These are phyloP conservation scores for Stictocephala bisonia DNA, from an alignment of 2,888 invertebrate species.

Conservation along the genomic window DNA sequence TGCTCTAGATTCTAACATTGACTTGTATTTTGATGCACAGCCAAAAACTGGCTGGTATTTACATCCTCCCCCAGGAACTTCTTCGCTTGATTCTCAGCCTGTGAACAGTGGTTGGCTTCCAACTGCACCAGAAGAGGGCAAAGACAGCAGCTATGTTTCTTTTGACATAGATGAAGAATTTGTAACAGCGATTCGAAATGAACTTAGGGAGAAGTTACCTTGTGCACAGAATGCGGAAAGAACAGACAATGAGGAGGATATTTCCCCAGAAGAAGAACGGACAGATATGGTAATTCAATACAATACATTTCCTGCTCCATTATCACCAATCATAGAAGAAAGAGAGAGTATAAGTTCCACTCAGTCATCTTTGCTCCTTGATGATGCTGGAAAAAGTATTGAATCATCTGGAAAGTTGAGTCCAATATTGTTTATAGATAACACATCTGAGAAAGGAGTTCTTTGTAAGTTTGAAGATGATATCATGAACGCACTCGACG, in stretches of 20 bases:
- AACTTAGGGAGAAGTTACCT: constrained; percentile 76
- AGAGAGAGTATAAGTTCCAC: constrained; percentile 63
- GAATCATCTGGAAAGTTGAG: constrained; percentile 52
- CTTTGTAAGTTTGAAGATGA: constrained; percentile 53
- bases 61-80: constrained; percentile 53
- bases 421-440: constrained; percentile 57
- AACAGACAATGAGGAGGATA: constrained; percentile 59
- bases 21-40: constrained; percentile 30
- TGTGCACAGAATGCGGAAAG: constrained; percentile 64
- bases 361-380: constrained; percentile 55
- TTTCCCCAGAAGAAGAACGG: constrained; percentile 53
- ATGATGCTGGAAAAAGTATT: constrained; percentile 47
- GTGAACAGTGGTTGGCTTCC: constrained; percentile 66
- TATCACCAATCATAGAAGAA: constrained; percentile 74
- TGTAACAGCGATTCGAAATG: constrained; percentile 77
- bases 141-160: constrained; percentile 69
- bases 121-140: constrained; percentile 63
- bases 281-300: constrained; percentile 62
- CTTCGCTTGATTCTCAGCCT: constrained; percentile 49
- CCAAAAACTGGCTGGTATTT: constrained; percentile 57
- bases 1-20: constrained; percentile 33
- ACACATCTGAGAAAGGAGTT: constrained; percentile 40
- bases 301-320: constrained; percentile 69
- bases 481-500: constrained; percentile 56
- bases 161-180: constrained; percentile 75